Conservation (phyloP, 1,140 invertebrate species). For the Drosophila subobscura region DNA sequence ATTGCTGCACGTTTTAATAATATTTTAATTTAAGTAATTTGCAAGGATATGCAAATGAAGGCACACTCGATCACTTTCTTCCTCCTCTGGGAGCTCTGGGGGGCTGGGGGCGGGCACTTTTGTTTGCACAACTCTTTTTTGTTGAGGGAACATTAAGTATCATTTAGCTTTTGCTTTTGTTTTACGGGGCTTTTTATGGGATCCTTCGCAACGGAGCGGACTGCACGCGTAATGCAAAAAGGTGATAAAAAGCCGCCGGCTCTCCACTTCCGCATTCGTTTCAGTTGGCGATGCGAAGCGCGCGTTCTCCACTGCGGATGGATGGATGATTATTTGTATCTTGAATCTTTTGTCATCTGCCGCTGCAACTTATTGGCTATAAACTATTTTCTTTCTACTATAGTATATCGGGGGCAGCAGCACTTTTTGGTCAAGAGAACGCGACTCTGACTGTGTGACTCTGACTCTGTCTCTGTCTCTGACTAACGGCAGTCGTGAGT, state of each 20-base stretch:
- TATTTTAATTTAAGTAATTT: constrained; percentile 52
- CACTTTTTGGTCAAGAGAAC: no score
- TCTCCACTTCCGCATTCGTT: constrained; percentile 68
- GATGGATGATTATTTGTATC: constrained; percentile 7
- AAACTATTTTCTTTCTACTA: constrained; percentile 21
- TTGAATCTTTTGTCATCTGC: constrained; percentile 28
- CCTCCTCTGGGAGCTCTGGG: constrained; percentile 28
- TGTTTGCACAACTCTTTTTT: constrained; percentile 41
- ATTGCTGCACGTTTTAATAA: constrained; percentile 43
- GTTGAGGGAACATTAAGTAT: constrained; percentile 36
- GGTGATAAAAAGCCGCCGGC: constrained; percentile 61
- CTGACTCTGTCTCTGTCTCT: not conserved
- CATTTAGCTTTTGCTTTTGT: constrained; percentile 30
- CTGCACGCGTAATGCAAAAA: constrained; percentile 23
- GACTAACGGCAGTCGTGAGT: not conserved
- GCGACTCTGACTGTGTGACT: not conserved
- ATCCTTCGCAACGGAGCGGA: constrained; percentile 48
- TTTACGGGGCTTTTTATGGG: constrained; percentile 15
- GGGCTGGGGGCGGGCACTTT: constrained; percentile 7
- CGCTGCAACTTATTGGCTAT: constrained; percentile 3
- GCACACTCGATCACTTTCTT: constrained; percentile 40
- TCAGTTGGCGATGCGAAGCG: constrained; percentile 15
- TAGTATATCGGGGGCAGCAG: not conserved
- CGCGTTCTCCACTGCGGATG: not conserved
- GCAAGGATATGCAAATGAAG: constrained; percentile 74